Conservation (phyloP, 2,113 vertebrate genomes). For the Nerophis ophidion region DNA sequence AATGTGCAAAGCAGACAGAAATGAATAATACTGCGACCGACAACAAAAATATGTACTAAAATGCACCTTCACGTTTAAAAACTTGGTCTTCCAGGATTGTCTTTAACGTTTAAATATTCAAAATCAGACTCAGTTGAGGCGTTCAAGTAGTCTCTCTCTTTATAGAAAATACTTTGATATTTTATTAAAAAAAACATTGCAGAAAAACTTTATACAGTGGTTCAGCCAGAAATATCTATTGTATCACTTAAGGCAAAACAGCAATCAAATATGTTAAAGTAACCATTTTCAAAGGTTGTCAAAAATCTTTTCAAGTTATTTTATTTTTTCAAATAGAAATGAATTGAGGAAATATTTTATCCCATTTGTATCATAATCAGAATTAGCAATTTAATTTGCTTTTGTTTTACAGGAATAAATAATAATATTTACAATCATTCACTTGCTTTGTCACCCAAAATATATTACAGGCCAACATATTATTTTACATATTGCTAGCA, state of each 20-base stretch:
- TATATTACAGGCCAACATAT: conserved; percentile 84
- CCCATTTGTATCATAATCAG: conserved; percentile 25
- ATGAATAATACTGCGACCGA: no score
- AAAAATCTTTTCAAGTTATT: conserved; percentile 80
- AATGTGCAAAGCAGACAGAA: no score
- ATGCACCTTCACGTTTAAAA: no score
- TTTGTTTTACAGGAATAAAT: conserved; percentile 62
- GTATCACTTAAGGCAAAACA: conserved; percentile 93
- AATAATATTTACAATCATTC: conserved; percentile 84
- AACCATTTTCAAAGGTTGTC: conserved; percentile 68
- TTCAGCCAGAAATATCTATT: conserved; percentile 96
- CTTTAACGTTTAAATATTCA: no score
- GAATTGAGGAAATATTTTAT: conserved; percentile 70
- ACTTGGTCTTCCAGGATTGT: no score
- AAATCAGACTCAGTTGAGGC: conserved; percentile 36
- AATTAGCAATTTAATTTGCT: conserved; percentile 64
- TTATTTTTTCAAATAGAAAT: conserved; percentile 44
- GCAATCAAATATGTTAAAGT: conserved; percentile 83
- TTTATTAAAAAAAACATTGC: conserved; percentile 98
- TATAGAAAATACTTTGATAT: conserved; percentile 98
- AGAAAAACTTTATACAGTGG: conserved; percentile 96
- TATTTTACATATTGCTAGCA: conserved; percentile 93
- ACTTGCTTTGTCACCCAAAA: conserved; percentile 82
- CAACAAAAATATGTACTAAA: no score
- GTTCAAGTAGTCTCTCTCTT: conserved; percentile 12